Evolutionary conservation across 2,888 invertebrate species (phyloP), one percentile per base, ranked within the genome.

Genomic region (Aphodius sticticus): DNA sequence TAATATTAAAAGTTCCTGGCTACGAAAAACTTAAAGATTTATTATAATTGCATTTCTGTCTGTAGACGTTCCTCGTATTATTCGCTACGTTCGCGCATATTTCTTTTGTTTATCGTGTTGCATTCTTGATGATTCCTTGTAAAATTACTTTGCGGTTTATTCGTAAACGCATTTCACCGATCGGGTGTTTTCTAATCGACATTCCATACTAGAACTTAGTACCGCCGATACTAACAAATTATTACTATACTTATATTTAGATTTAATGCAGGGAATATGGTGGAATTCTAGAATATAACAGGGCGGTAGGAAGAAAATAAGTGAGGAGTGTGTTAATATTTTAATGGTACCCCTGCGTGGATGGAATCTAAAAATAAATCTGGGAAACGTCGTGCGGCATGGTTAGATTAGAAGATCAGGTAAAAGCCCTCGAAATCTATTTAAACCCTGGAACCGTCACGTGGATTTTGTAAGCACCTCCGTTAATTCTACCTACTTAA

Each of bases 41-140:
- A 53, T 53, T 53, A 5, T 53, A 53, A 53, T 53, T 53, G 53
- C 53, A 53, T 53, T 53, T 53, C 53, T 53, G 6, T 53, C 53
- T 7, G 3, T 26, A 53, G 53, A 53, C 53, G 7, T 53, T 7
- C 53, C 53, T 7, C 53, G 53, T 53, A 53, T 0, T 12, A 53
- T 9, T 9, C 53, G 53, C 53, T 5, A 53, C 53, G 12, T 53
- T 53, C 7, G 3, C 53, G 53, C 26, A 26, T 53, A 53, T 53
- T 53, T 53, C 53, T 53, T 53, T 53, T 53, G 53, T 53, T 53
- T 53, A 7, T 53, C 12, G 7, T 53, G 53, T 53, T 53, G 53
- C 53, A 53, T 53, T 53, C 53, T 53, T 53, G 53, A 53, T 53
- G 53, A 53, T 53, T 53, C 53, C 53, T 53, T 53, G 53, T 53